Conservation (phyloP, 1,140 invertebrate genomes). For the Myzus persicae region DNA sequence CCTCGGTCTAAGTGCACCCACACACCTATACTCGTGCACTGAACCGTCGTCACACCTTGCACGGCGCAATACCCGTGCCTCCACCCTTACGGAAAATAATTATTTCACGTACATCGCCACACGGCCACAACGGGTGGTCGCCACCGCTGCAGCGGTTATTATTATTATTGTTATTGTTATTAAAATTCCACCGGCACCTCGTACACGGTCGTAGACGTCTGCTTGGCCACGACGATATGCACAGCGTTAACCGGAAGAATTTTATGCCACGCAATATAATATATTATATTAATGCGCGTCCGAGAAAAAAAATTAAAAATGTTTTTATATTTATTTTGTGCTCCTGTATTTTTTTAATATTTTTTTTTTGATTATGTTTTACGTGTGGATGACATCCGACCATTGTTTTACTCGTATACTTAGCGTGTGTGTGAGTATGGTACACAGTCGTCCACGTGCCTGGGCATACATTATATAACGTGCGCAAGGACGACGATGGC, state of each 20-base stretch:
- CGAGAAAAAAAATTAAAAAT: background rate
- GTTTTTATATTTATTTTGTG: background rate
- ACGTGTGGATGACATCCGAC: conserved; percentile 44
- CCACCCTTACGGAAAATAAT: conserved; percentile 12
- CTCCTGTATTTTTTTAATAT: background rate
- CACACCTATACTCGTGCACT: too few species aligned
- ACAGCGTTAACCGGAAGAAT: background rate
- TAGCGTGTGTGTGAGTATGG: background rate
- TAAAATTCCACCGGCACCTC: conserved; percentile 15
- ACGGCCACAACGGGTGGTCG: background rate
- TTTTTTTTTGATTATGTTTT: conserved; percentile 1
- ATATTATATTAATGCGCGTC: background rate
- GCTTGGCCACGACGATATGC: background rate
- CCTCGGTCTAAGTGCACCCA: background rate
- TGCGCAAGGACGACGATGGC: background rate
- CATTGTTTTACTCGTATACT: background rate
- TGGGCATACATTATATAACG: conserved; percentile 21
- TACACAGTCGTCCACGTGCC: background rate
- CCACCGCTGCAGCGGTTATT: background rate
- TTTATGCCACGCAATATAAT: background rate
- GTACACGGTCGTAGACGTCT: background rate
- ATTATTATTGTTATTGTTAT: conserved; percentile 9
- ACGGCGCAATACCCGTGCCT: background rate
- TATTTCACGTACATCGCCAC: background rate
- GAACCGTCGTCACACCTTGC: background rate